A percentile compares a stretch with the other conserved stretches of the same genome.
phyloP scores from a whole-genome alignment of 1,140 invertebrate genomes.

The Neodiprion virginianus region DNA sequence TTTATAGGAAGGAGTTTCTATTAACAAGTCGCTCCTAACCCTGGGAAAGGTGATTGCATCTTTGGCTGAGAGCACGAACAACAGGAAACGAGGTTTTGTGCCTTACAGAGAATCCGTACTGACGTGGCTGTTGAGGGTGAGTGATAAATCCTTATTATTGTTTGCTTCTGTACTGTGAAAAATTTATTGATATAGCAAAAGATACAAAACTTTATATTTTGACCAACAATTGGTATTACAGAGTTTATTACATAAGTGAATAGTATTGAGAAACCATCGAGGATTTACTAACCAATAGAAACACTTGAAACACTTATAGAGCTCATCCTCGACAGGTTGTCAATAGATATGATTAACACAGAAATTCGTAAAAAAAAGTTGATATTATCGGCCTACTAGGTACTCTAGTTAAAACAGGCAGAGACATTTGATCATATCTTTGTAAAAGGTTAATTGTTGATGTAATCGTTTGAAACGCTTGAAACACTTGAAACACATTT shows the following conservation, averaged over 20 bases:
- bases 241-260: slow-evolving; percentile 2
- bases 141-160: slow-evolving; percentile 25
- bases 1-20: slow-evolving; percentile 78
- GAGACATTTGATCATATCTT: background rate
- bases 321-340: slow-evolving; percentile 7
- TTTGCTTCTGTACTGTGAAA: background rate
- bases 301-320: slow-evolving; percentile 11
- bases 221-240: slow-evolving; percentile 8
- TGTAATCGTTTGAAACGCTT: background rate
- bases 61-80: slow-evolving; percentile 64
- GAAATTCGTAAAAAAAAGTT: too few species aligned
- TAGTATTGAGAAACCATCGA: slow-evolving; percentile 6
- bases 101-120: slow-evolving; percentile 75
- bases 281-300: slow-evolving; percentile 6
- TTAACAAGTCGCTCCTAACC: slow-evolving; percentile 81
- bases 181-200: slow-evolving; percentile 14
- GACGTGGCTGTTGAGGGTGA: slow-evolving; percentile 79
- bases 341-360: background rate
- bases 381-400: too few species aligned
- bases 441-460: background rate
- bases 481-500: background rate
- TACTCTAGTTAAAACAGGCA: background rate
- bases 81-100: slow-evolving; percentile 65
- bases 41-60: slow-evolving; percentile 83
- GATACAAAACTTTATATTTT: slow-evolving; percentile 4